Percentiles rank a stretch among this genome's conserved stretches.
Evolutionary conservation across 2,888 invertebrate genomes (phyloP).

Genomic region (Tetranychus truncatus): DNA sequence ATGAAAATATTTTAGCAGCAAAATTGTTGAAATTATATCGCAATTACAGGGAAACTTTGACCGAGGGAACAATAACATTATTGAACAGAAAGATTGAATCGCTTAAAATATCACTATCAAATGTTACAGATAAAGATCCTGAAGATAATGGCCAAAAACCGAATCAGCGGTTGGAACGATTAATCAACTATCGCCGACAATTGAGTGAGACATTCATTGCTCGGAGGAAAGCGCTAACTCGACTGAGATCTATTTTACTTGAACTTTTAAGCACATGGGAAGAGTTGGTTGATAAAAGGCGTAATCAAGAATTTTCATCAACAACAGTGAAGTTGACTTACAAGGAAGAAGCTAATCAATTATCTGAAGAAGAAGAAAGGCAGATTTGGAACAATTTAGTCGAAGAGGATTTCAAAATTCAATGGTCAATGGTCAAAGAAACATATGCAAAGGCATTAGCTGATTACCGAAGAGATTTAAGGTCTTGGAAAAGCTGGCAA

Average conservation of each 20-base stretch:
- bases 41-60: neutral
- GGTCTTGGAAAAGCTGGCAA: slow-evolving; percentile 34
- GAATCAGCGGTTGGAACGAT: neutral
- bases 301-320: slow-evolving; percentile 2
- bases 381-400: neutral
- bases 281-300: slow-evolving; percentile 1
- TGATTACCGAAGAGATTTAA: slow-evolving; percentile 41
- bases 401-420: slow-evolving; percentile 40
- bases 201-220: neutral
- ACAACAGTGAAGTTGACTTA: slow-evolving; percentile 2
- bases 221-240: neutral
- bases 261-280: neutral
- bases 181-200: neutral
- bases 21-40: neutral
- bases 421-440: slow-evolving; percentile 26
- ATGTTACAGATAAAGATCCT: neutral
- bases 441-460: slow-evolving; percentile 38
- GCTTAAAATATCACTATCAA: neutral
- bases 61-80: neutral
- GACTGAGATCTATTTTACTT: neutral
- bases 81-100: neutral
- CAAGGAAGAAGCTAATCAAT: neutral
- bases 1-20: neutral
- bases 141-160: neutral
- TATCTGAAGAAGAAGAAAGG: neutral